These are phyloP conservation scores for Butorides virescens DNA, from an alignment of 2,113 vertebrate genomes.

Conservation along the genomic window DNA sequence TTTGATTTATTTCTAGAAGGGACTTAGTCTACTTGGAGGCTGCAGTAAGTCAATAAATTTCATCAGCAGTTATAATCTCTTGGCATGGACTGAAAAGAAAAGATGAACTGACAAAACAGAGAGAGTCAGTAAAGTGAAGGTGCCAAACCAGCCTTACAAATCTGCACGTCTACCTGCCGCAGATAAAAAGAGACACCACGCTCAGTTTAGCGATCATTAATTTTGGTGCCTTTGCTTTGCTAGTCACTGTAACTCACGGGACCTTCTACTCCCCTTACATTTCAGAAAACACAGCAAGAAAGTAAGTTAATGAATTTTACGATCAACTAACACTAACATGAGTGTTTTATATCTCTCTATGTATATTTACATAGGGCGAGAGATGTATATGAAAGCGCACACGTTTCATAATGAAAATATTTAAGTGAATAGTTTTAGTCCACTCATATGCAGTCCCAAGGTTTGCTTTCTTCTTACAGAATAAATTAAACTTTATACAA, in stretches of 20 bases:
- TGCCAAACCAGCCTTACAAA: neutral
- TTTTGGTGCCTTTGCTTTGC: neutral
- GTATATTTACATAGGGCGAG: neutral
- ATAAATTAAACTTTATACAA: neutral
- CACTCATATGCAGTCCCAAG: neutral
- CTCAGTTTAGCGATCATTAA: neutral
- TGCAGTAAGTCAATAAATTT: slow-evolving; percentile 63
- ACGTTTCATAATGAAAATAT: neutral
- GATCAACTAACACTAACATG: neutral
- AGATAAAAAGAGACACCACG: neutral
- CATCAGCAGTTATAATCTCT: slow-evolving; percentile 36
- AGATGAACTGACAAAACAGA: slow-evolving; percentile 8
- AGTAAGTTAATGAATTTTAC: neutral
- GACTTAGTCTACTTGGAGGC: slow-evolving; percentile 29
- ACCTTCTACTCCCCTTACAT: neutral
- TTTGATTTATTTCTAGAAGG: slow-evolving; percentile 44
- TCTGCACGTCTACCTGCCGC: neutral
- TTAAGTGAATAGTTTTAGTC: neutral
- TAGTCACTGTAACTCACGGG: neutral
- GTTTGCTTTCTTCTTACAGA: neutral
- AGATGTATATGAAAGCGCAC: neutral
- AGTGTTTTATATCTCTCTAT: neutral
- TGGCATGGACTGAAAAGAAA: slow-evolving; percentile 3
- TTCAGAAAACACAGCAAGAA: neutral
- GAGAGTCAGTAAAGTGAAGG: neutral